Evolutionary conservation across 2,797 vertebrate species (phyloP).

Genomic region (Phaenicophaeus curvirostris): DNA sequence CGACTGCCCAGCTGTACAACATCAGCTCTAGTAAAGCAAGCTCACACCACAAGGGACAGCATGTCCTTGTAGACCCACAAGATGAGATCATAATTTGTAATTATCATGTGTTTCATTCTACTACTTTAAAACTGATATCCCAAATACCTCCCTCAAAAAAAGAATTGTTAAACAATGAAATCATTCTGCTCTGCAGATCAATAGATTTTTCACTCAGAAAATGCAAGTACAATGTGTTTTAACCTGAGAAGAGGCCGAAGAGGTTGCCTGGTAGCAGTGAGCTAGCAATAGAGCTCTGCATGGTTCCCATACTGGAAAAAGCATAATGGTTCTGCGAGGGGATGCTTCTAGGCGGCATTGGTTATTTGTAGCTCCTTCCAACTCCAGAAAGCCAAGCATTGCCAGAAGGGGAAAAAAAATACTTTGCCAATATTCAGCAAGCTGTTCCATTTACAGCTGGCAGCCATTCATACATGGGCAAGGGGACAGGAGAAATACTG

Average conservation of each 20-base stretch:
- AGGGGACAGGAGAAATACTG: neutral
- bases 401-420: neutral
- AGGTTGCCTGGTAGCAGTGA: neutral
- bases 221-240: neutral
- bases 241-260: neutral
- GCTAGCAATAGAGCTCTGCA: neutral
- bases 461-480: neutral
- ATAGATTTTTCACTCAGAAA: neutral
- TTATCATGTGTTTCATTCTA: neutral
- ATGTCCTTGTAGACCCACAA: neutral
- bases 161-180: neutral
- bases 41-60: neutral
- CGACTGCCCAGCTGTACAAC: neutral
- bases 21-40: neutral
- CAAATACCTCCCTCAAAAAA: neutral
- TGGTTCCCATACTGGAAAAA: neutral
- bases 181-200: neutral
- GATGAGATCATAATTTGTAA: neutral
- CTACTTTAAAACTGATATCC: neutral
- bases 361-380: neutral
- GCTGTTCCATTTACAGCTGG: neutral
- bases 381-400: neutral
- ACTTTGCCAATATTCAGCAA: neutral
- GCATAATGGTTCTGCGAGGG: neutral
- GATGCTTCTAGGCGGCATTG: neutral